Base-by-base conservation (phyloP, 2,797 vertebrate species). In the Ceryle rudis region DNA sequence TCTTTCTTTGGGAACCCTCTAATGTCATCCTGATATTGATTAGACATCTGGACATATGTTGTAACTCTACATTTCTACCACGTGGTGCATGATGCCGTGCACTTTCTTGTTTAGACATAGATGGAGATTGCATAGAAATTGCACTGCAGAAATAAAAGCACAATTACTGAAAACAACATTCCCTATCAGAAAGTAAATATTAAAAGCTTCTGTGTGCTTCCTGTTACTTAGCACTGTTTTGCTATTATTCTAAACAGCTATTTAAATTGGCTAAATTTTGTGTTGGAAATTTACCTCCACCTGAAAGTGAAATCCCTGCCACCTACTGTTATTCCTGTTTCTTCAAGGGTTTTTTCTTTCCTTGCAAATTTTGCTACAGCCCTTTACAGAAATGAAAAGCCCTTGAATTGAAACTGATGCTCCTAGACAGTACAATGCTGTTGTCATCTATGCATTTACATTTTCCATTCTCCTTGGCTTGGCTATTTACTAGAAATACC, bases 401-500 rank as follows among this genome's bases (percentile, higher is more conserved):
- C 47, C 82, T 60, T 46, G 57, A 86, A 47, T 70, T 81, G 82
- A 97, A 95, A 90, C 85, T 81, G 92, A 93, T 90, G 80, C 61
- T 92, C 70, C 8, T 73, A 57, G 91, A 94, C 61, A 94, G 82
- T 85, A 72, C 85, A 75, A 57, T 57, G 91, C 87, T 70, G 81
- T 95, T 94, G 89, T 95, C 94, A 87, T 92, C 95, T 96, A 52
- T 81, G 86, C 61, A 16, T 96, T 97, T 83, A 72, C 91, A 86
- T 97, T 97, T 89, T 81, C 89, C 71, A 42, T 97, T 95, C 88
- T 94, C 97, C 96, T 97, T 95, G 95, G 85, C 73, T 96, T 89
- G 94, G 89, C 96, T 97, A 75, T 97, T 97, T 96, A 95, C 96
- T 96, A 65, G 97, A 97, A 97, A 95, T 78, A 97, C 98, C 97